Evolutionary conservation across 1,140 invertebrate species (phyloP).

Genomic region (Ditylenchus dipsaci): DNA sequence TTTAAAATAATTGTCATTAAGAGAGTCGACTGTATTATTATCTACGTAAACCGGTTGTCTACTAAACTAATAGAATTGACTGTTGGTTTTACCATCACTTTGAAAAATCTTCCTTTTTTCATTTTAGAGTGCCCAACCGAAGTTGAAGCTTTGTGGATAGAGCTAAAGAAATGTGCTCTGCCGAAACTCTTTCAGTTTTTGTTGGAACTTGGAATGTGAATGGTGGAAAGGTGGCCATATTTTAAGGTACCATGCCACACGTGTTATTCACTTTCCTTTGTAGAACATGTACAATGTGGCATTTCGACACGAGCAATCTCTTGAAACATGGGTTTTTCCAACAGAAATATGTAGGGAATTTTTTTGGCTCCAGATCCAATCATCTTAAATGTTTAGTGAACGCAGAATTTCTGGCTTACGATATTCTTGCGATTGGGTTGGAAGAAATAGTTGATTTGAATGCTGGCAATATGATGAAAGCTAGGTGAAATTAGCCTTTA

Average conservation of each 20-base stretch:
- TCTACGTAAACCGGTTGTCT: too few species aligned
- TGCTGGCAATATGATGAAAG: constrained; percentile 93
- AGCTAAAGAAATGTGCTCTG: constrained; percentile 75
- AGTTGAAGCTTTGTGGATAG: constrained; percentile 64
- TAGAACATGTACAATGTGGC: constrained; percentile 73
- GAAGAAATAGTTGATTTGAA: constrained; percentile 99
- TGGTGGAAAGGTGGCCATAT: constrained; percentile 76
- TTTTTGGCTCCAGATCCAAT: constrained; percentile 7
- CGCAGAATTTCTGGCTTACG: constrained; percentile 34
- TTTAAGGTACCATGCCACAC: too few species aligned
- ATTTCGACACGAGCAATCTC: constrained; percentile 79
- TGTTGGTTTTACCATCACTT: too few species aligned
- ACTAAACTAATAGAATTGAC: too few species aligned
- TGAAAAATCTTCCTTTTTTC: not conserved
- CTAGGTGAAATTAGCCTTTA: constrained; percentile 64
- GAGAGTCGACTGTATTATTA: too few species aligned
- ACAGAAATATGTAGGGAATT: constrained; percentile 29
- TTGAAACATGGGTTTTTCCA: constrained; percentile 91
- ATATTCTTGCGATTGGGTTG: constrained; percentile 91
- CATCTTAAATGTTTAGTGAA: constrained; percentile 28
- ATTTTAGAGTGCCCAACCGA: constrained; percentile 61
- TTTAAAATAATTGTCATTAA: too few species aligned
- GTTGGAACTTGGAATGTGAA: constrained; percentile 98
- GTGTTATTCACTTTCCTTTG: too few species aligned
- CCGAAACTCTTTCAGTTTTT: constrained; percentile 72